A percentile compares a stretch with the other conserved stretches of the same genome.
Conservation (phyloP, 2,888 invertebrate species). For the Amaurobius ferox region DNA sequence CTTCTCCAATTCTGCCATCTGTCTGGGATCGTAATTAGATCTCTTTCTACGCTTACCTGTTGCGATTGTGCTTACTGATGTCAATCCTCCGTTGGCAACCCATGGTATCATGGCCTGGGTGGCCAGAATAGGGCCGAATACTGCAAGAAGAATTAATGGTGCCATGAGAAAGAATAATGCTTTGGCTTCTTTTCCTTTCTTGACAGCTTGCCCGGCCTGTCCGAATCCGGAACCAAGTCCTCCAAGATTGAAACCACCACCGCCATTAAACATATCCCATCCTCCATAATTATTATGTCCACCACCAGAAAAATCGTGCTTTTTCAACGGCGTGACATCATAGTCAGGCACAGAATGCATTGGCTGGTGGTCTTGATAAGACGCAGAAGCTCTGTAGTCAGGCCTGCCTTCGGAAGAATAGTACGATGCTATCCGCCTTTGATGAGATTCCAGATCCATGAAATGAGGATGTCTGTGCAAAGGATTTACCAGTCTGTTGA, state of each 20-base stretch:
- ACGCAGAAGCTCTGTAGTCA: not conserved
- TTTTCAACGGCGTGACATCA: slow-evolving; percentile 6
- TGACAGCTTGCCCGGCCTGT: not conserved
- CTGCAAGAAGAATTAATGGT: slow-evolving; percentile 52
- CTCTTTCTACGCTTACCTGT: slow-evolving; percentile 22
- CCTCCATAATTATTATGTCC: slow-evolving; percentile 20
- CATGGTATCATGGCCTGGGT: slow-evolving; percentile 61
- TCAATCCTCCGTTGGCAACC: slow-evolving; percentile 40
- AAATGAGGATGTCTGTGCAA: slow-evolving; percentile 9
- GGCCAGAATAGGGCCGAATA: slow-evolving; percentile 56
- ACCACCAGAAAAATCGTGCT: slow-evolving; percentile 35
- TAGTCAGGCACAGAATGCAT: not conserved
- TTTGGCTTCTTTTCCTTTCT: slow-evolving; percentile 56
- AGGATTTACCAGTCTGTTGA: not conserved
- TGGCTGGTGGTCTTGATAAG: not conserved
- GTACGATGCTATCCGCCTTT: not conserved
- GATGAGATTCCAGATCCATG: slow-evolving; percentile 7
- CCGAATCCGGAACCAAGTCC: not conserved
- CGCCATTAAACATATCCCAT: slow-evolving; percentile 33
- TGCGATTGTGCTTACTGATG: slow-evolving; percentile 41
- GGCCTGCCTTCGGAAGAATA: not conserved
- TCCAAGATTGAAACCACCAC: not conserved
- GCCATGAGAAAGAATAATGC: slow-evolving; percentile 53
- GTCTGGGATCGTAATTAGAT: slow-evolving; percentile 14
- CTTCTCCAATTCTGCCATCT: slow-evolving; percentile 34